Evolutionary conservation across 2,888 invertebrate species (phyloP).

Genomic region (Drosophila mimetica): DNA sequence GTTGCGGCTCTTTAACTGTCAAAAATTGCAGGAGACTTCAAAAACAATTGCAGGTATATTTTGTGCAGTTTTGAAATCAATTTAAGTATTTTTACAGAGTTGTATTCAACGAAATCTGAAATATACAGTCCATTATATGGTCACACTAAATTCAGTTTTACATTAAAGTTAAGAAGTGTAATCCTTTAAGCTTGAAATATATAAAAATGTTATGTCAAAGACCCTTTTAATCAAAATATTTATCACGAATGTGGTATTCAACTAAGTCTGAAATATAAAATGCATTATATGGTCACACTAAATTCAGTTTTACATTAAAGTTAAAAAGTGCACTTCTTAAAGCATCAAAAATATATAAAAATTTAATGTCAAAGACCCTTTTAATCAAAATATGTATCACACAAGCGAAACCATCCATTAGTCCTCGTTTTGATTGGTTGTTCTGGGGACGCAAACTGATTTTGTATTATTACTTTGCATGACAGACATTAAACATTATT

Average conservation of each 20-base stretch:
- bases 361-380: no score
- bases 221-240: background rate
- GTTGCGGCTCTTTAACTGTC: background rate
- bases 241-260: background rate
- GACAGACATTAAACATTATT: constrained; percentile 27
- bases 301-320: no score
- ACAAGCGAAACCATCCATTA: constrained; percentile 3
- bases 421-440: background rate
- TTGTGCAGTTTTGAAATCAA: background rate
- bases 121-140: background rate
- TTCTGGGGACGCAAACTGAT: constrained; percentile 2
- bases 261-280: background rate
- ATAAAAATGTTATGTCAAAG: no score
- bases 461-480: constrained; percentile 5
- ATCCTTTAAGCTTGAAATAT: no score
- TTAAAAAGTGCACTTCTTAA: no score
- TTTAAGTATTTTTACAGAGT: no score
- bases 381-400: constrained; percentile 1
- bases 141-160: no score
- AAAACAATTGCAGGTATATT: background rate
- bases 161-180: no score
- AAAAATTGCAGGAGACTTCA: background rate
- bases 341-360: no score
- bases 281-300: no score
- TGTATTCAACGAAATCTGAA: background rate